Base-by-base conservation (phyloP, 2,797 vertebrate species). In the Coregonus ussuriensis region DNA sequence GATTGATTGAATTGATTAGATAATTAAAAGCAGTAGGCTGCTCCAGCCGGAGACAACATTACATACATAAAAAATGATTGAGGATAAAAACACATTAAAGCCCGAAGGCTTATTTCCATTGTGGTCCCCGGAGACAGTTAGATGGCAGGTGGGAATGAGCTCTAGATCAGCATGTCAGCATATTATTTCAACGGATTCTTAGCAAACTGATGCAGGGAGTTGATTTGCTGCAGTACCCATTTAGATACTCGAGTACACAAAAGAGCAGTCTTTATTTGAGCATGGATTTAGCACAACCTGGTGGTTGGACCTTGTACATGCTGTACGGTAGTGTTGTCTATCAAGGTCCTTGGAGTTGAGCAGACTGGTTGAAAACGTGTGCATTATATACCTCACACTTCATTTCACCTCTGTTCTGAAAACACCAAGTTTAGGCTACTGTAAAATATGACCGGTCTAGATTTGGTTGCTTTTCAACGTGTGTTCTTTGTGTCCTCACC, bases 401-500 rank as follows among this genome's bases (percentile, higher is more conserved):
- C 1, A 29, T 66, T 29, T 68, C 3, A 68, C 33, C 15, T 35
- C 15, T 35, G 31, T 35, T 35, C 59, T 63, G 59, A 25, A 6
- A 25, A 29, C 59, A 25, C 4, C 59, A 63, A 9, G 9, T 25
- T 29, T 25, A 63, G 9, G 18, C 6, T 29, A 25, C 21, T 63
- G 59, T 25, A 25, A 63, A 59, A 59, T 21, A 6, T 59, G 56
- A 59, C 56, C 21, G 15, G 54, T 56, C 18, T 56, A 72, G 3
- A 33, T 25, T 14, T 21, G 6, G 21, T 63, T 77, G 16, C 33
- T 6, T 78, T 54, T 31, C 13, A 65, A 16, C 2, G n/a, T 47
- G 14, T 47, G 18, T 67, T 33, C 33, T 77, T 52, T 76, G 76
- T 72, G 74, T 66, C 72, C 84, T 47, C 41, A 47, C 41, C 41